Base-by-base conservation (phyloP, 1,140 invertebrate genomes). In the Lepidurus couesii region DNA sequence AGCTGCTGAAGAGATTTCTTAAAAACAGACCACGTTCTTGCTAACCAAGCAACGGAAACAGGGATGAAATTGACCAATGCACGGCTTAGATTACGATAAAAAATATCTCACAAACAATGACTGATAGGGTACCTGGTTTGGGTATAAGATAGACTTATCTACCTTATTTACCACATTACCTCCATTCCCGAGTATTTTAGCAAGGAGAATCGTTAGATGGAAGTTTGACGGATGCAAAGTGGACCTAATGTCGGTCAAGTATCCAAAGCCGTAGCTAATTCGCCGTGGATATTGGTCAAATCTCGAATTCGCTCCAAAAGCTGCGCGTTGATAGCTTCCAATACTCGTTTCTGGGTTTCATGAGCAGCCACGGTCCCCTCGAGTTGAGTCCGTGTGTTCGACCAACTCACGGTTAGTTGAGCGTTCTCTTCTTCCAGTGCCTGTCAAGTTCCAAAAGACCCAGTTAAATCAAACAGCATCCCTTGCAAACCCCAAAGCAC, bases 241-340 rank as follows among this genome's bases (percentile, higher is more conserved):
- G 53, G 53, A 65, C 53, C 53, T 65, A 65, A 21, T 16, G 65
- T 75, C 45, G 34, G 86, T 92, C 90, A 92, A 87, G 92, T 92
- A 84, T 92, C 91, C 84, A 92, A 82, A 81, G 91, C 91, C 75
- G 91, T 91, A 82, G 89, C 90, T 81, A 95, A 91, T 88, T 95
- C 93, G 85, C 91, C 90, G 86, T 95, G 93, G 84, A 95, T 92
- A 80, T 90, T 90, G 79, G 91, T 91, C 83, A 96, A 87, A 85
- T 96, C 95, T 83, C 94, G 92, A 80, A 97, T 91, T 83, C 93
- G 92, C 73, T 90, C 88, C 76, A 92, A 92, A 80, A 97, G 86
- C 86, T 95, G 91, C 79, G 91, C 88, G 85, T 95, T 95, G 73
- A 97, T 86, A 65, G 92, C 92, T 81, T 95, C 90, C 79, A 96